Evolutionary conservation across 2,888 invertebrate species (phyloP).

Genomic region (Polylopha cassiicola): DNA sequence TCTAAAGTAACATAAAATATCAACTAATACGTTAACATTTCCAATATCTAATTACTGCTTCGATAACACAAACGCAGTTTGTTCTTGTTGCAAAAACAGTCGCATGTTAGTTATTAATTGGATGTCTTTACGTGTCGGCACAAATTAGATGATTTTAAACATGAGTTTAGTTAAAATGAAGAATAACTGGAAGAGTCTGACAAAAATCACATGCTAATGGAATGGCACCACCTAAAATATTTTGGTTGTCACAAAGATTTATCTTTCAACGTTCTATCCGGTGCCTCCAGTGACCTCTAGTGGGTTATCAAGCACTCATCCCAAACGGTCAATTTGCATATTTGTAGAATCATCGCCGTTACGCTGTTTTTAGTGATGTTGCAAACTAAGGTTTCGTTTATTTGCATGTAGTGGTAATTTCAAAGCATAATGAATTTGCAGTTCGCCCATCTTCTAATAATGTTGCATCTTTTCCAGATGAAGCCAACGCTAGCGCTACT

Average conservation of each 20-base stretch:
- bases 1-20: too few relatives aligned
- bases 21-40: conserved; percentile 27
- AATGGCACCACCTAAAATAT: conserved; percentile 29
- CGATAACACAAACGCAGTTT: conserved; percentile 28
- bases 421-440: conserved; percentile 31
- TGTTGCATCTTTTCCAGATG: conserved; percentile 33
- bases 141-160: conserved; percentile 31
- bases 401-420: conserved; percentile 35
- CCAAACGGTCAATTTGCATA: conserved; percentile 30
- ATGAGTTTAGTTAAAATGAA: conserved; percentile 32
- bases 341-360: conserved; percentile 26
- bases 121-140: conserved; percentile 30
- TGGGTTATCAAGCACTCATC: conserved; percentile 35
- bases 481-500: conserved; percentile 31
- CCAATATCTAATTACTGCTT: conserved; percentile 31
- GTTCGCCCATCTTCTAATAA: conserved; percentile 31
- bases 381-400: conserved; percentile 28
- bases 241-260: conserved; percentile 29
- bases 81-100: conserved; percentile 25
- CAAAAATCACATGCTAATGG: conserved; percentile 36
- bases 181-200: conserved; percentile 34
- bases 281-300: conserved; percentile 28
- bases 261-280: conserved; percentile 30
- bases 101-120: conserved; percentile 29
- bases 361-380: conserved; percentile 29